Base-by-base conservation (phyloP, 2,888 invertebrate genomes). In the Dorcus hopei region DNA sequence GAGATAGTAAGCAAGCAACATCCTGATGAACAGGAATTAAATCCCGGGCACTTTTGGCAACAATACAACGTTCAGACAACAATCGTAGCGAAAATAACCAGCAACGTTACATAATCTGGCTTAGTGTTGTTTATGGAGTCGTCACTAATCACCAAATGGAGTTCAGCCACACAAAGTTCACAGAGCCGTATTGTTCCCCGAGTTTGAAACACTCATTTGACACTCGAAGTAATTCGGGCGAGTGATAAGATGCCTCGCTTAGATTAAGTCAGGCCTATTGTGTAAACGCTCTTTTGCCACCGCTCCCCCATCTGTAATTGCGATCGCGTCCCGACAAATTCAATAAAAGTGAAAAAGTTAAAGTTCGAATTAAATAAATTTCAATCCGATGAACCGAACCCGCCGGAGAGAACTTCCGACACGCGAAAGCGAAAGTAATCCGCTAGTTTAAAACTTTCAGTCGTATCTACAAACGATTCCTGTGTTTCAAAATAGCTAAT, bases 401-500 rank as follows among this genome's bases (percentile, higher is more conserved):
- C 23, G 26, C 26, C 26, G 26, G 5, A 33, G 6, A 19, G 23
- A 45, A 45, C 45, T 45, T 45, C 23, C 14, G 23, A 41, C 9
- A 45, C 19, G 19, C 45, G 45, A 65, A 61, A 62, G 65, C 60
- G 64, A 65, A 65, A 65, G 65, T 64, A 65, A 64, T 64, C 65
- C 62, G 54, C 57, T 55, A 56, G 53, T 60, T 66, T 61, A 62
- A 64, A 67, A 60, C 62, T 67, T 63, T 61, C 64, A 57, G 57
- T 50, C 53, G 63, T 61, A 66, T 65, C 64, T 63, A 61, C 65
- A 65, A 62, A 62, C 64, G 64, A 68, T 64, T 67, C 66, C 66
- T 65, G 63, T 68, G 65, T 67, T 65, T 64, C 65, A 66, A 67
- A 67, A 68, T 62, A 64, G 65, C 66, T 68, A 68, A 68, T 68